These are phyloP conservation scores for Spea hammondii DNA, from an alignment of 2,797 vertebrate genomes.

Conservation along the genomic window DNA sequence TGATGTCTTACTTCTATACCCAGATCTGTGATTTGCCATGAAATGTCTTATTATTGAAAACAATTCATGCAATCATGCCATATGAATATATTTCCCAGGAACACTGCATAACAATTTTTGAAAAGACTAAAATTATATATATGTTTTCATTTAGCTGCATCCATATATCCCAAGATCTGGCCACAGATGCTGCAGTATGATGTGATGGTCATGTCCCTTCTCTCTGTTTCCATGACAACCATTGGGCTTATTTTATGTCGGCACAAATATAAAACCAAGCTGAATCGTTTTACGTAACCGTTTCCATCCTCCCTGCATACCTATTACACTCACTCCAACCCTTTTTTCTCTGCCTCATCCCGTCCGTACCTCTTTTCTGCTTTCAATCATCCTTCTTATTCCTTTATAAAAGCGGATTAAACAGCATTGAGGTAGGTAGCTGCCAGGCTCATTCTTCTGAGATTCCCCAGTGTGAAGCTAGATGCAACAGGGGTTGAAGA, in stretches of 20 bases:
- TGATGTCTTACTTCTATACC: not conserved
- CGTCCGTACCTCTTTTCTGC: constrained; percentile 28
- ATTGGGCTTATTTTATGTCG: constrained; percentile 55
- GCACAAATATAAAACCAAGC: constrained; percentile 50
- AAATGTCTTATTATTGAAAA: not conserved
- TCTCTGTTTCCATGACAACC: constrained; percentile 60
- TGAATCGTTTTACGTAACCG: constrained; percentile 48
- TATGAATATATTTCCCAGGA: not conserved
- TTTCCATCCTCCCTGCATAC: constrained; percentile 46
- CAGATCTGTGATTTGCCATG: too few species aligned
- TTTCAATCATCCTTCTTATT: constrained; percentile 7
- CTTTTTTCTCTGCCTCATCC: constrained; percentile 30
- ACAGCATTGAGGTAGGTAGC: constrained; percentile 41
- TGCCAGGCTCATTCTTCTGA: constrained; percentile 7
- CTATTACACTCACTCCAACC: constrained; percentile 43
- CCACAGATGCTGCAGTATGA: constrained; percentile 43
- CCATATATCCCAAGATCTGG: constrained; percentile 23
- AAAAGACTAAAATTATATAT: not conserved
- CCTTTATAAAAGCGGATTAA: constrained; percentile 38
- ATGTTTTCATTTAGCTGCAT: constrained; percentile 27
- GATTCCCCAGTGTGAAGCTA: not conserved
- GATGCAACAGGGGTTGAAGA: not conserved
- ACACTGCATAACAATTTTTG: too few species aligned
- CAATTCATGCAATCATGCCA: not conserved
- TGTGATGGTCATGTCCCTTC: constrained; percentile 28